Conservation (phyloP, 2,113 vertebrate genomes). For the Beaufortia kweichowensis region DNA sequence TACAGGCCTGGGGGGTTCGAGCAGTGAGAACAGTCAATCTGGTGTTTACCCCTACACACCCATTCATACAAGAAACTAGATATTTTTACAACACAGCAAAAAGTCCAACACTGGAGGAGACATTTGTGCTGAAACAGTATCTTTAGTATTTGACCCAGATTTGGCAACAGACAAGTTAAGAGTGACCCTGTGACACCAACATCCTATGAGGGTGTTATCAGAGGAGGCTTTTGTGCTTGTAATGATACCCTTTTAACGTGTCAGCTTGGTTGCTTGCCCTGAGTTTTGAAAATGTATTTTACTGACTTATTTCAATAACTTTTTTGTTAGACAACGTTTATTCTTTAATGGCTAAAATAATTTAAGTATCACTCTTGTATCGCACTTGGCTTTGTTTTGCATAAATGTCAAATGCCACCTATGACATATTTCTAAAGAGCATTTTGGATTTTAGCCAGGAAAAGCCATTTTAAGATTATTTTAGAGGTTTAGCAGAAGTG, state of each 20-base stretch:
- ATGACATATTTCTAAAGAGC: slow-evolving; percentile 82
- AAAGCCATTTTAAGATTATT: slow-evolving; percentile 80
- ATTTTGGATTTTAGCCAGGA: slow-evolving; percentile 85
- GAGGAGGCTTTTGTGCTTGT: neutral
- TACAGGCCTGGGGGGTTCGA: slow-evolving; percentile 6
- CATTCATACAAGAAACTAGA: slow-evolving; percentile 29
- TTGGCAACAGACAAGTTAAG: slow-evolving; percentile 28
- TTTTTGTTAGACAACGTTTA: no score
- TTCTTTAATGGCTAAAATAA: neutral
- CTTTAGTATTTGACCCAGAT: slow-evolving; percentile 33
- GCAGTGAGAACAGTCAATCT: slow-evolving; percentile 19
- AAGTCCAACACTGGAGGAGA: slow-evolving; percentile 8
- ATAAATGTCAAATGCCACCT: slow-evolving; percentile 78
- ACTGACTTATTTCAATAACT: neutral
- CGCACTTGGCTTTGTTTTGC: slow-evolving; percentile 65
- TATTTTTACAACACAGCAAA: slow-evolving; percentile 24
- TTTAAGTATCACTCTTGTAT: neutral
- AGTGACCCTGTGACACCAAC: slow-evolving; percentile 28
- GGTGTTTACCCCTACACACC: slow-evolving; percentile 26
- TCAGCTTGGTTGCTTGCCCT: neutral
- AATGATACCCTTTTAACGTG: neutral
- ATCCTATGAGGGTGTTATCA: slow-evolving; percentile 1
- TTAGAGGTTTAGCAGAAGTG: slow-evolving; percentile 65
- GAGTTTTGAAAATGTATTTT: neutral
- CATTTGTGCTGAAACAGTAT: slow-evolving; percentile 26